These are phyloP conservation scores for Lucinisca nassula DNA, from an alignment of 2,888 invertebrate species.

Conservation along the genomic window DNA sequence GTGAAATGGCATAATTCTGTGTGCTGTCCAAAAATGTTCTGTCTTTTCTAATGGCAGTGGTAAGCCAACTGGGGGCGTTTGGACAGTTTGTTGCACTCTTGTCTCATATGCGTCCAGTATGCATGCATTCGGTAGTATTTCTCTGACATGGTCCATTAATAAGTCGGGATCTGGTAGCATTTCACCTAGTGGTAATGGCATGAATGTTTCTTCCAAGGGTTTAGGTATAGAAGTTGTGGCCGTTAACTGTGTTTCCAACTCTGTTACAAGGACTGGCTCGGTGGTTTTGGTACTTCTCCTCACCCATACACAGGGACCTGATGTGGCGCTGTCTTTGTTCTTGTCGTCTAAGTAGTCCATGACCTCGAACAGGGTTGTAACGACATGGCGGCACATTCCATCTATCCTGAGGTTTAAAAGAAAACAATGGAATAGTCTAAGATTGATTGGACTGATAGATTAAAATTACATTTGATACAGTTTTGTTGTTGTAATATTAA, in stretches of 20 bases:
- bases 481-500: too few species aligned
- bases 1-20: too few species aligned
- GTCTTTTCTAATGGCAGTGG: background rate
- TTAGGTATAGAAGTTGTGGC: background rate
- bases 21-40: background rate
- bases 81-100: background rate
- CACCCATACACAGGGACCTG: constrained; percentile 20
- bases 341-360: constrained; percentile 18
- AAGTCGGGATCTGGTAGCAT: background rate
- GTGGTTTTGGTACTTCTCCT: too few species aligned
- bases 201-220: background rate
- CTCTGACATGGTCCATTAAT: background rate
- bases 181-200: background rate
- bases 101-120: background rate
- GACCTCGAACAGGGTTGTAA: constrained; percentile 27
- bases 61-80: background rate
- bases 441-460: too few species aligned
- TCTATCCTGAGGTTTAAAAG: constrained; percentile 24
- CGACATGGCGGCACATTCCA: constrained; percentile 32
- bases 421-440: too few species aligned
- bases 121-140: background rate
- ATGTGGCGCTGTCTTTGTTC: constrained; percentile 25
- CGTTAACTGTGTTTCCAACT: background rate
- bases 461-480: too few species aligned
- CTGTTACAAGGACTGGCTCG: too few species aligned